Percentiles rank a stretch among this genome's conserved stretches.
Evolutionary conservation across 2,888 invertebrate species (phyloP).

Genomic region (Eupithecia subumbrata): DNA sequence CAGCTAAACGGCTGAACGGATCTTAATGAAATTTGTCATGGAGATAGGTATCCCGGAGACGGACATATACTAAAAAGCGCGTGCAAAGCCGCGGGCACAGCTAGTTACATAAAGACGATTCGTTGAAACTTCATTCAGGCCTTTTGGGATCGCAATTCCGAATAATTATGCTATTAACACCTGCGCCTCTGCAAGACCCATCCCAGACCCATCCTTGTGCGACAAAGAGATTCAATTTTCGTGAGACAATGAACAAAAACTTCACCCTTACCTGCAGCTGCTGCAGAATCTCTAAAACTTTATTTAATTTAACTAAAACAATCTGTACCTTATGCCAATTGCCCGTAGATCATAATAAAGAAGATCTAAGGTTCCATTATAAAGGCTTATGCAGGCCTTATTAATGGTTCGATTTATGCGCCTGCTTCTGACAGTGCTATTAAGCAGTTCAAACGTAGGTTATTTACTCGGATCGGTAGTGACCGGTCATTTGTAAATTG

Average conservation of each 20-base stretch:
- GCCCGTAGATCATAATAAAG: constrained; percentile 8
- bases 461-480: neutral
- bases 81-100: neutral
- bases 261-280: neutral
- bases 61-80: too few species aligned
- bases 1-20: too few species aligned
- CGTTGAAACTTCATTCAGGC: neutral
- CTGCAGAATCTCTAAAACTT: neutral
- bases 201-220: neutral
- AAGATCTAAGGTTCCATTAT: constrained; percentile 8
- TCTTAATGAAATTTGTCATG: too few species aligned
- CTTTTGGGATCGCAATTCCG: neutral
- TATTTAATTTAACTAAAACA: neutral
- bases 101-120: neutral
- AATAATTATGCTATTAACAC: neutral
- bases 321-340: neutral
- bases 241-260: constrained; percentile 1
- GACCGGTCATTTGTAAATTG: too few species aligned
- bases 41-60: too few species aligned
- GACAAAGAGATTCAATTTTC: neutral
- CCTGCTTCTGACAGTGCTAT: neutral
- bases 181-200: neutral
- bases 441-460: neutral
- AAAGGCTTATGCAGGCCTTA: neutral
- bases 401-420: constrained; percentile 4